phyloP scores from a whole-genome alignment of 2,888 invertebrate genomes.

The Miltochrista miniata region DNA sequence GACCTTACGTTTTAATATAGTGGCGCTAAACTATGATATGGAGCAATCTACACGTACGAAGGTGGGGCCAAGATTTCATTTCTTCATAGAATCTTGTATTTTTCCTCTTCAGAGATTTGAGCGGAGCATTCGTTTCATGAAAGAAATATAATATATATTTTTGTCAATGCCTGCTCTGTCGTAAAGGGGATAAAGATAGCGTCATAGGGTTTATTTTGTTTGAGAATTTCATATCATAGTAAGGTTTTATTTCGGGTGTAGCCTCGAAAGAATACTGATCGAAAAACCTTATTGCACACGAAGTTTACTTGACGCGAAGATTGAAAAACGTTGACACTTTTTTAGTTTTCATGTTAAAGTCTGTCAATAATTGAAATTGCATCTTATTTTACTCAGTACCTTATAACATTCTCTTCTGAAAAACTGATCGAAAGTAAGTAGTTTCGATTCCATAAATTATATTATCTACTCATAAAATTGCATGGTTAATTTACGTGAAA shows the following conservation, averaged over 20 bases:
- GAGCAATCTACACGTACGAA: not conserved
- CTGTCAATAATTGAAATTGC: no score
- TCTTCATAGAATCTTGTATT: conserved; percentile 49
- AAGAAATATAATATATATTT: conserved; percentile 44
- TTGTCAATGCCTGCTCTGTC: conserved; percentile 32
- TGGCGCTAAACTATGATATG: conserved; percentile 23
- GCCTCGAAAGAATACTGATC: not conserved
- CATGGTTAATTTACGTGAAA: no score
- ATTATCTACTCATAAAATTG: no score
- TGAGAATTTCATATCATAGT: conserved; percentile 47
- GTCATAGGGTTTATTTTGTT: no score
- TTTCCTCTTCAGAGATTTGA: conserved; percentile 47
- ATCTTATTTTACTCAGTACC: no score
- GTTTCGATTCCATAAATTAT: no score
- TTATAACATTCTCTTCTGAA: no score
- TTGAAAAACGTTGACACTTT: no score
- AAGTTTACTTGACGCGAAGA: no score
- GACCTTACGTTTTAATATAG: conserved; percentile 21
- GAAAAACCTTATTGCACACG: no score
- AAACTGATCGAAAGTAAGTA: no score
- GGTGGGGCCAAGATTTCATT: not conserved
- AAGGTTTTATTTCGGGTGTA: conserved; percentile 30
- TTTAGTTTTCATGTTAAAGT: no score
- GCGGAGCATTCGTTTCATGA: conserved; percentile 34
- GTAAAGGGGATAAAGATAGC: conserved; percentile 45